phyloP scores from a whole-genome alignment of 2,888 invertebrate genomes.

The Pyrgus malvae region DNA sequence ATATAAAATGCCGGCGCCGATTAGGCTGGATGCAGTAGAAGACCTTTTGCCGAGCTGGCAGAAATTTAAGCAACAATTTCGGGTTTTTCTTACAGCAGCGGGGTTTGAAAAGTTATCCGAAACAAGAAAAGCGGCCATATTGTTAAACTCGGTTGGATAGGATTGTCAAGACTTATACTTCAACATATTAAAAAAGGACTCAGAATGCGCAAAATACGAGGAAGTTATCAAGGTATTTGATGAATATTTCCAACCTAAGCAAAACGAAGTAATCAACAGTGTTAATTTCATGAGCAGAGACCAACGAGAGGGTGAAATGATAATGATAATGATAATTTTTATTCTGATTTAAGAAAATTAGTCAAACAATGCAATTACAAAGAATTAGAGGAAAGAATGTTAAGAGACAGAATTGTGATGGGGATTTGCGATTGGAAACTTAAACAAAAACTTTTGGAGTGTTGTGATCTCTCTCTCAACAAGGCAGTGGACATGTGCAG shows the following conservation, averaged over 20 bases:
- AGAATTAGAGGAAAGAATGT: no score
- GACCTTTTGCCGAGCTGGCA: not conserved
- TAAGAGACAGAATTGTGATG: no score
- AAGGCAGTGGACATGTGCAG: no score
- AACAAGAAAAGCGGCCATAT: slow-evolving; percentile 4
- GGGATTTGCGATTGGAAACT: no score
- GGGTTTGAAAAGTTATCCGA: slow-evolving; percentile 1
- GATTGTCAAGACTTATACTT: slow-evolving; percentile 1
- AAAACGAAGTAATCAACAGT: slow-evolving; percentile 4
- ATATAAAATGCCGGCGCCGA: not conserved
- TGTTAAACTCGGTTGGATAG: not conserved
- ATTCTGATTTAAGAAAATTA: no score
- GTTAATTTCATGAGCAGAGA: not conserved
- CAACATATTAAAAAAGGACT: not conserved
- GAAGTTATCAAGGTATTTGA: not conserved
- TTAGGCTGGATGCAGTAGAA: no score
- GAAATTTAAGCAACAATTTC: not conserved
- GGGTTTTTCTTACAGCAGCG: not conserved
- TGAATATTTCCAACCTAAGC: not conserved
- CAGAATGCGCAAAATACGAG: not conserved
- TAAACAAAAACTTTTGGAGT: no score
- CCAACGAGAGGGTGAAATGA: not conserved
- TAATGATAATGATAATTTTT: no score
- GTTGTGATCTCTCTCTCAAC: no score
- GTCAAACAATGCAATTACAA: no score